Percentiles rank a stretch among this genome's conserved stretches.
Conservation (phyloP, 2,888 invertebrate species). For the Digitonthophagus gazella region DNA sequence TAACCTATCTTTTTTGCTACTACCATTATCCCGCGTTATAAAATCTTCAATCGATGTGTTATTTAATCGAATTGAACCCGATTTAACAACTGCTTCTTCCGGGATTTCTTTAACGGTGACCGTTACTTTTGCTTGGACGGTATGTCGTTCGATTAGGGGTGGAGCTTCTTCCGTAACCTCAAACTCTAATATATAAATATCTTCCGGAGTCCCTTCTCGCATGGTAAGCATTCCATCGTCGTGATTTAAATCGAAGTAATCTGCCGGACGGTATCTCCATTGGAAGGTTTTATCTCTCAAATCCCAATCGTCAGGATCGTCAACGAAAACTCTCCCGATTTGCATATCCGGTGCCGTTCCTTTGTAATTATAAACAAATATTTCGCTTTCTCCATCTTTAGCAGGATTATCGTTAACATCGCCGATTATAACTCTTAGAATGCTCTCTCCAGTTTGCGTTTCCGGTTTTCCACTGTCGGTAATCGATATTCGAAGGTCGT, state of each 20-base stretch:
- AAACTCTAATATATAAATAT: slow-evolving; percentile 74
- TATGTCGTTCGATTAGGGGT: slow-evolving; percentile 60
- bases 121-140: slow-evolving; percentile 80
- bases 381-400: slow-evolving; percentile 81
- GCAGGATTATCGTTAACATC: slow-evolving; percentile 94
- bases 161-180: slow-evolving; percentile 68
- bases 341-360: slow-evolving; percentile 77
- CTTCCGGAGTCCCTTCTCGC: slow-evolving; percentile 71
- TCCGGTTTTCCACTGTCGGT: slow-evolving; percentile 76
- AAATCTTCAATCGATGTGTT: slow-evolving; percentile 85
- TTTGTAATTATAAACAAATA: slow-evolving; percentile 94
- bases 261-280: slow-evolving; percentile 62
- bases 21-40: slow-evolving; percentile 58
- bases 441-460: slow-evolving; percentile 73
- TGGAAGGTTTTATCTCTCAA: slow-evolving; percentile 84
- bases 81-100: slow-evolving; percentile 87
- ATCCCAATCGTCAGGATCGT: slow-evolving; percentile 97
- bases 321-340: slow-evolving; percentile 90
- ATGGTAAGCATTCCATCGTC: slow-evolving; percentile 87
- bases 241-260: slow-evolving; percentile 66
- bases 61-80: slow-evolving; percentile 84
- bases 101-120: slow-evolving; percentile 86
- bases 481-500: slow-evolving; percentile 85
- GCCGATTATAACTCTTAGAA: slow-evolving; percentile 85
- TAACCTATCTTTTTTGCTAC: slow-evolving; percentile 70